These are phyloP conservation scores for Daktulosphaira vitifoliae DNA, from an alignment of 1,140 invertebrate species.

Conservation along the genomic window DNA sequence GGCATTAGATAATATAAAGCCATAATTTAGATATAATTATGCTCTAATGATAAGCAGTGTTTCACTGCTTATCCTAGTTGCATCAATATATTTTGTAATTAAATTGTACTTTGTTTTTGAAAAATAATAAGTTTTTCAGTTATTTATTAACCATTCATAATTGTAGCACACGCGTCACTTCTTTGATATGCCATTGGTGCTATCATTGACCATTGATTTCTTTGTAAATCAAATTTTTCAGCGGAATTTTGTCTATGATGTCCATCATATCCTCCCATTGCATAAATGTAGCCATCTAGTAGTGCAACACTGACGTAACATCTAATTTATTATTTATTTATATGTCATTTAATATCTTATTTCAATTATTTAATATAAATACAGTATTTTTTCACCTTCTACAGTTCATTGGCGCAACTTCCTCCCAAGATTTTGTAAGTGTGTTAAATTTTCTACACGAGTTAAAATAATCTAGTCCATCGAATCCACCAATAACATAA, in stretches of 20 bases:
- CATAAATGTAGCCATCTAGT: conserved; percentile 58
- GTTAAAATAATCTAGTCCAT: conserved; percentile 57
- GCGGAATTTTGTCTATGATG: conserved; percentile 60
- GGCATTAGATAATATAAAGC: too few species aligned
- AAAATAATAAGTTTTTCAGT: too few species aligned
- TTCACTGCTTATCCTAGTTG: too few species aligned
- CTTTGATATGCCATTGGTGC: conserved; percentile 57
- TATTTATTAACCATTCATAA: conserved; percentile 47
- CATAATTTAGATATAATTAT: too few species aligned
- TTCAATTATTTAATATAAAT: too few species aligned
- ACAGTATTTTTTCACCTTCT: conserved; percentile 55
- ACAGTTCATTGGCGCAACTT: conserved; percentile 53
- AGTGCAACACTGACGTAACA: conserved; percentile 60
- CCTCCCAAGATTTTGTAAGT: conserved; percentile 53
- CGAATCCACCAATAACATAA: conserved; percentile 61
- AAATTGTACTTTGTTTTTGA: too few species aligned
- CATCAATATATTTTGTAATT: too few species aligned
- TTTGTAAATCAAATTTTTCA: conserved; percentile 62
- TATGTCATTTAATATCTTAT: too few species aligned
- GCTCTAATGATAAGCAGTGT: too few species aligned
- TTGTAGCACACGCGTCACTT: conserved; percentile 58
- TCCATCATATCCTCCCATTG: conserved; percentile 70
- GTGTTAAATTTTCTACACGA: conserved; percentile 57
- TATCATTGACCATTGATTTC: conserved; percentile 55
- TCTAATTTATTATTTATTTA: conserved; percentile 38